Evolutionary conservation across 2,113 vertebrate genomes (phyloP).

Genomic region (Symphodus melops): DNA sequence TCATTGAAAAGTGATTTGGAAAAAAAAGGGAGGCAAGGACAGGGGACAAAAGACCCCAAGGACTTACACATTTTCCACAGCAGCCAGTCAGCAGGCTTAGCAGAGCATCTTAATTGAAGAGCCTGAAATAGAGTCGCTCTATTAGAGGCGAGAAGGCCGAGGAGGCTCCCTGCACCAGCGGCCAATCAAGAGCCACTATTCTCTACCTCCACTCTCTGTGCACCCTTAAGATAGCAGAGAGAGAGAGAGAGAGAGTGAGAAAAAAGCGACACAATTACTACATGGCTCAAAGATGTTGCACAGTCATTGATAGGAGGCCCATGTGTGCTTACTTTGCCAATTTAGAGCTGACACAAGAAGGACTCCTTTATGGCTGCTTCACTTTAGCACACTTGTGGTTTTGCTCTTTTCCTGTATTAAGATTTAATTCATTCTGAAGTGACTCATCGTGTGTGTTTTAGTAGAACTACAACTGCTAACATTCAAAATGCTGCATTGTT

Average conservation of each 20-base stretch:
- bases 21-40: constrained; percentile 34
- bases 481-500: constrained; percentile 7
- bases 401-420: not conserved
- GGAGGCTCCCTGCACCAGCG: constrained; percentile 50
- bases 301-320: constrained; percentile 31
- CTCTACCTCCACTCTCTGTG: constrained; percentile 59
- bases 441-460: not conserved
- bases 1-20: constrained; percentile 19
- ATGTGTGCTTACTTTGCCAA: constrained; percentile 1
- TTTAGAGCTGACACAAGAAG: constrained; percentile 30
- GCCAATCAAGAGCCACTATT: constrained; percentile 52
- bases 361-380: not conserved
- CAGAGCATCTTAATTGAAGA: constrained; percentile 71
- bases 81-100: constrained; percentile 59
- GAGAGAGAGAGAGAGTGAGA: not conserved
- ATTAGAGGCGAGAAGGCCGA: constrained; percentile 44
- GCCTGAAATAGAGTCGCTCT: constrained; percentile 76
- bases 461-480: not conserved
- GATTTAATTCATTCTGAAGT: not conserved
- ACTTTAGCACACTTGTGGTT: not conserved
- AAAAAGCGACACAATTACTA: constrained; percentile 43
- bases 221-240: constrained; percentile 48
- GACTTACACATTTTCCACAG: constrained; percentile 52
- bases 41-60: constrained; percentile 22
- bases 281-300: constrained; percentile 50